Evolutionary conservation across 2,113 vertebrate genomes (phyloP), one percentile per base, ranked within the genome.

Genomic region (Puma concolor): DNA sequence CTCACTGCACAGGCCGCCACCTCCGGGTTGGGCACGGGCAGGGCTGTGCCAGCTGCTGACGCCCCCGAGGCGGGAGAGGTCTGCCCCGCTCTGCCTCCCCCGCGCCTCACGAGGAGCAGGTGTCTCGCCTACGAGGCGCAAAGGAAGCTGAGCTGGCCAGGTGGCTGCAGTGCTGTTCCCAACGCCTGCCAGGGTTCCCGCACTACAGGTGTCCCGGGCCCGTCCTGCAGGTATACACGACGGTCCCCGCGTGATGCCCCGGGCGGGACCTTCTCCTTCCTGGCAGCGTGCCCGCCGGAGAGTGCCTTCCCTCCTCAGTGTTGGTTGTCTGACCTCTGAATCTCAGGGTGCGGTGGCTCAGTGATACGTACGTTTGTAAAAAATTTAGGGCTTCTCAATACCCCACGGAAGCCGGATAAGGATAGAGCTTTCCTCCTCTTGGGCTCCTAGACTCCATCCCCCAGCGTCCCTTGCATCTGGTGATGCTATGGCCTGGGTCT

Each of bases 201-300:
- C 10, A 4, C 38, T 1, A 5, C 0, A 8, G 10, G 44, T 1
- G 5, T 9, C 23, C 44, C 0, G 50, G 1, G 13, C 74, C 5
- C 29, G 25, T 31, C 57, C 29, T 31, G 4, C 6, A 38, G 69
- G 23, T 16, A 11, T 19, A 36, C 10, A 13, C 9, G 1, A 2
- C 0, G 63, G 44, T 54, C 23, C 23, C 5, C 0, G 3, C 5
- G 31, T 0, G 23, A 29, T 2, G 9, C 4, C 12, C 66, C 4
- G 8, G n/a, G 36, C 16, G 21, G 57, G 2, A 44, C 36, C 7
- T 63, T 38, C 8, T 31, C 17, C n/a, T 36, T 12, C 0, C 3
- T 15, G 29, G 60, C n/a, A 8, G 7, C 0, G 27, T 6, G 36
- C 31, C 27, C 17, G 5, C 5, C 1, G 66, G 9, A 38, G 1